Conservation (phyloP, 2,113 vertebrate genomes). For the Danio rerio region DNA sequence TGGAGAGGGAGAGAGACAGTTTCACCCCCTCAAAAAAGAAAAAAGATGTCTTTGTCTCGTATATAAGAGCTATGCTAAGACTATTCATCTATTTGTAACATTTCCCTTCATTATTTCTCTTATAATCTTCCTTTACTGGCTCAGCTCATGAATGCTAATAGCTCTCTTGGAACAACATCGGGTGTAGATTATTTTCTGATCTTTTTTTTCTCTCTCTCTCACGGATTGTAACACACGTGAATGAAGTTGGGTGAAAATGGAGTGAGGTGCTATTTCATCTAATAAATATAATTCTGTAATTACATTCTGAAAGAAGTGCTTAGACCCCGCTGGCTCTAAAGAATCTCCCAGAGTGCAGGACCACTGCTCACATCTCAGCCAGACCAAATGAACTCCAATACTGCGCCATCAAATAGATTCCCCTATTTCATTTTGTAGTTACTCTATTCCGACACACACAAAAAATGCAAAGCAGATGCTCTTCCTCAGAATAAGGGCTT, state of each 20-base stretch:
- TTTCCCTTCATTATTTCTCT: constrained; percentile 85
- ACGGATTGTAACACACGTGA: constrained; percentile 77
- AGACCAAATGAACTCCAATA: constrained; percentile 57
- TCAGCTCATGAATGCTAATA: constrained; percentile 88
- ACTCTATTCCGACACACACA: constrained; percentile 56
- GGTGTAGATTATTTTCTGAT: constrained; percentile 81
- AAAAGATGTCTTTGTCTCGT: constrained; percentile 35
- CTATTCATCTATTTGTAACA: constrained; percentile 79
- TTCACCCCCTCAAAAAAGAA: background rate
- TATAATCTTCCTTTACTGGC: constrained; percentile 87
- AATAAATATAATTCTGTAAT: constrained; percentile 70
- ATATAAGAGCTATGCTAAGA: constrained; percentile 61
- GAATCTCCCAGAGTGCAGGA: constrained; percentile 57
- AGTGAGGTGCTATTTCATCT: constrained; percentile 62
- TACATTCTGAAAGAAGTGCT: constrained; percentile 64
- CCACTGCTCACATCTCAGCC: constrained; percentile 54
- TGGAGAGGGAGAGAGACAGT: constrained; percentile 68
- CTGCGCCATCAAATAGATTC: constrained; percentile 54
- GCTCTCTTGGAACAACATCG: constrained; percentile 83
- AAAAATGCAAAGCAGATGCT: constrained; percentile 60
- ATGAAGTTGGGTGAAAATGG: constrained; percentile 70
- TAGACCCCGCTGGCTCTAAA: constrained; percentile 50
- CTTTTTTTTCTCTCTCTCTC: constrained; percentile 32
- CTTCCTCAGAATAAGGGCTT: constrained; percentile 21
- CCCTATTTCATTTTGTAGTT: constrained; percentile 60